Conservation (phyloP, 2,113 vertebrate genomes). For the Myiozetetes cayanensis region DNA sequence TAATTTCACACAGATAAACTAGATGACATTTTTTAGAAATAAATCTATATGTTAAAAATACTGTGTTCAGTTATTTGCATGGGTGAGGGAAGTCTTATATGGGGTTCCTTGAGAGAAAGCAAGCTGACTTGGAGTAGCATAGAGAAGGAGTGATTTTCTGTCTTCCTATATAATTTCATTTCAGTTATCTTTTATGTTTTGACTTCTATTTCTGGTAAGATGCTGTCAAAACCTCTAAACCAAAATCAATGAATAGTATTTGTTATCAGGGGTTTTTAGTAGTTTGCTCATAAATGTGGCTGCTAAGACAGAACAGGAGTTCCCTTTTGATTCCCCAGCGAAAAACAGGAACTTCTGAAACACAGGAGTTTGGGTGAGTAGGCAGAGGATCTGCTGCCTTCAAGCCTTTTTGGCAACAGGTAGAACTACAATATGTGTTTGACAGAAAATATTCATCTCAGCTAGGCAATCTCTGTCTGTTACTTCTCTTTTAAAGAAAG, state of each 20-base stretch:
- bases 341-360: neutral
- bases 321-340: neutral
- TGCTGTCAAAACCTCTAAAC: neutral
- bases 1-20: neutral
- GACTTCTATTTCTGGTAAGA: neutral
- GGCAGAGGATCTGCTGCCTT: slow-evolving; percentile 16
- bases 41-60: neutral
- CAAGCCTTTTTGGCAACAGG: slow-evolving; percentile 4
- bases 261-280: neutral
- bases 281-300: neutral
- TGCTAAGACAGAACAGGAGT: slow-evolving; percentile 1
- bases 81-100: neutral
- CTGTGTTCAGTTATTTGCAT: neutral
- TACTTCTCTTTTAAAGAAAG: neutral
- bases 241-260: neutral
- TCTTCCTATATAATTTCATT: neutral
- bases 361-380: neutral
- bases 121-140: neutral
- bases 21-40: neutral
- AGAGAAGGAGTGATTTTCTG: neutral
- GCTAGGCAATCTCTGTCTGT: neutral
- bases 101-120: neutral
- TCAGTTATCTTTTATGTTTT: neutral
- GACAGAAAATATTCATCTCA: neutral
- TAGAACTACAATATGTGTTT: neutral